Conservation (phyloP, 2,888 invertebrate species). For the Erebia ligea region DNA sequence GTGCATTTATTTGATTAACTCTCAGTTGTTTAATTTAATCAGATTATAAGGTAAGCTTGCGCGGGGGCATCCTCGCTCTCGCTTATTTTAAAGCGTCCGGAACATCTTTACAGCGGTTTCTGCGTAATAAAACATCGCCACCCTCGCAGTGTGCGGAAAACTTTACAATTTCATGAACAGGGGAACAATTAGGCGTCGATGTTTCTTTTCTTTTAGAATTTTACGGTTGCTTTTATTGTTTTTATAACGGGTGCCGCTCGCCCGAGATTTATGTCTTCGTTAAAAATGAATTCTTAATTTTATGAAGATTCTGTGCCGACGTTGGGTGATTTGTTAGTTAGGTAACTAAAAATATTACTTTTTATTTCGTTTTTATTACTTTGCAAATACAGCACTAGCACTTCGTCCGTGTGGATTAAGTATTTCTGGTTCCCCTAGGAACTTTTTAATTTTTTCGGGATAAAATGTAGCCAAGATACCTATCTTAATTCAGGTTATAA, state of each 20-base stretch:
- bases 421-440: no score
- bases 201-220: conserved; percentile 76
- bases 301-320: conserved; percentile 72
- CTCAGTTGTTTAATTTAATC: conserved; percentile 84
- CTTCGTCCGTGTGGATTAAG: neutral
- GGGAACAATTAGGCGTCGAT: conserved; percentile 80
- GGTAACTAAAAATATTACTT: conserved; percentile 34
- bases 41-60: conserved; percentile 79
- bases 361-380: conserved; percentile 27
- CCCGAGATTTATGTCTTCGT: conserved; percentile 74
- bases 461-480: no score
- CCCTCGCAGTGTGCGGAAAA: conserved; percentile 76
- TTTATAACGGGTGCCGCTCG: conserved; percentile 64
- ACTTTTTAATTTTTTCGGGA: no score
- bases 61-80: conserved; percentile 57
- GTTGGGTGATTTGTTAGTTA: conserved; percentile 62
- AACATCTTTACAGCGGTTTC: conserved; percentile 83
- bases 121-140: conserved; percentile 80
- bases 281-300: conserved; percentile 80
- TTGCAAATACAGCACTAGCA: neutral
- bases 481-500: no score
- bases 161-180: conserved; percentile 83
- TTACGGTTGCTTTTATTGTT: conserved; percentile 75
- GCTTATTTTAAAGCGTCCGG: conserved; percentile 79
- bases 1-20: conserved; percentile 84